A percentile compares a stretch with the other conserved stretches of the same genome.
These are phyloP conservation scores for Grammomys surdaster DNA, from an alignment of 2,113 vertebrate species.

Conservation along the genomic window DNA sequence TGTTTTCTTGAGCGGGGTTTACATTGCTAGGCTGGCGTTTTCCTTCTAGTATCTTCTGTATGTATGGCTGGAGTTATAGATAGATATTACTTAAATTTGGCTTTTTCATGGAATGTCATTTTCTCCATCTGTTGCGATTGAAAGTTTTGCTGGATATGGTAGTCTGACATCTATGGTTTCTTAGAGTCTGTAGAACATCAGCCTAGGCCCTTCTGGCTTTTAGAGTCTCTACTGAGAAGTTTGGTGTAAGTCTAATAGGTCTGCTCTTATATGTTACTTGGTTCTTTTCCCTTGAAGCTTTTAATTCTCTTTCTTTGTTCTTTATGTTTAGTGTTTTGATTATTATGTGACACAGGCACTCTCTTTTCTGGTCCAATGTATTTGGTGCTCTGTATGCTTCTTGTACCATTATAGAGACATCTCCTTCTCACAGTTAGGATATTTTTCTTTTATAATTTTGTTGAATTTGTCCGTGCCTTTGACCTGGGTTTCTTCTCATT, in stretches of 20 bases:
- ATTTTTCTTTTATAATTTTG: background rate
- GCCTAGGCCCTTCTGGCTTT: background rate
- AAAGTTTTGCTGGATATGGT: background rate
- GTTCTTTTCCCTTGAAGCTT: background rate
- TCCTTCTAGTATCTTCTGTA: background rate
- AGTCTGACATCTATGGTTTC: background rate
- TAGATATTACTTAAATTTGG: no score
- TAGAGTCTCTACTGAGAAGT: background rate
- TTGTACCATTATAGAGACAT: background rate
- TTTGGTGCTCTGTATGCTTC: background rate
- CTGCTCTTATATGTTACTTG: background rate
- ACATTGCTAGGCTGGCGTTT: background rate
- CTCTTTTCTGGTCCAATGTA: background rate
- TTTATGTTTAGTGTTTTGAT: background rate
- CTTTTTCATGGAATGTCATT: no score
- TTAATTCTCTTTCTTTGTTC: background rate
- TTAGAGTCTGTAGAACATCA: background rate
- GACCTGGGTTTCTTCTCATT: background rate
- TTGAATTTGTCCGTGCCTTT: background rate
- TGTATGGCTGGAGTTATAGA: no score
- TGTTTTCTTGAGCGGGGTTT: background rate
- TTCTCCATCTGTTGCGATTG: background rate
- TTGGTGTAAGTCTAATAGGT: background rate
- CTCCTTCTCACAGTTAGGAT: background rate
- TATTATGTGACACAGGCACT: background rate